Percentiles rank a stretch among this genome's conserved stretches.
Evolutionary conservation across 2,888 invertebrate species (phyloP).

Genomic region (Agrilus biguttatus): DNA sequence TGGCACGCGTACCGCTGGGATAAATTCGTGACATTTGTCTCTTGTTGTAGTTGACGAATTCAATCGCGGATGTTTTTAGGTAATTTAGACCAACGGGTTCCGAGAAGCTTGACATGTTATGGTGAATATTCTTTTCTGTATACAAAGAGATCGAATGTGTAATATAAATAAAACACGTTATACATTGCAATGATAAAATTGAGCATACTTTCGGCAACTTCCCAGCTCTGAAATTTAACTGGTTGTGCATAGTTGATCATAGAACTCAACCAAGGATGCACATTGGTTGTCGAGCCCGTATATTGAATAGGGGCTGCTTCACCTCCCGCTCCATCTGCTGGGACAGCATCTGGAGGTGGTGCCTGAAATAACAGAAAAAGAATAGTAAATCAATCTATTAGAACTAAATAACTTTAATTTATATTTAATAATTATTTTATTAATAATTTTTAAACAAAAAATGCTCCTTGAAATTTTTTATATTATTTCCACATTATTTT

Average conservation of each 20-base stretch:
- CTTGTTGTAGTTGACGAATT: slow-evolving; percentile 99
- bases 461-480: too few species aligned
- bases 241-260: slow-evolving; percentile 99
- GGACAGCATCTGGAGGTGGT: slow-evolving; percentile 43
- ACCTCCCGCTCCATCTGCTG: slow-evolving; percentile 38
- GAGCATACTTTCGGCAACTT: slow-evolving; percentile 80
- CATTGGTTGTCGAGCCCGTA: slow-evolving; percentile 95
- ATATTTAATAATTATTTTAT: too few species aligned
- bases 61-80: slow-evolving; percentile 89
- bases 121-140: slow-evolving; percentile 85
- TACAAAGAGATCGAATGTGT: slow-evolving; percentile 9
- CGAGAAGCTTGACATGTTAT: slow-evolving; percentile 99
- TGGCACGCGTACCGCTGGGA: slow-evolving; percentile 95
- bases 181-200: not conserved
- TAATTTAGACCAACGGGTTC: slow-evolving; percentile 94
- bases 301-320: slow-evolving; percentile 58
- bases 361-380: slow-evolving; percentile 9
- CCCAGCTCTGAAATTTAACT: slow-evolving; percentile 96
- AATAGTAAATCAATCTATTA: not conserved
- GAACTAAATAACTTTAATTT: too few species aligned
- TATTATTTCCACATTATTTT: too few species aligned
- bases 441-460: too few species aligned
- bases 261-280: slow-evolving; percentile 96
- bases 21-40: slow-evolving; percentile 98
- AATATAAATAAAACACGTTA: slow-evolving; percentile 3